Evolutionary conservation across 2,797 vertebrate genomes (phyloP), one percentile per base, ranked within the genome.

Genomic region (Botia kubotai): DNA sequence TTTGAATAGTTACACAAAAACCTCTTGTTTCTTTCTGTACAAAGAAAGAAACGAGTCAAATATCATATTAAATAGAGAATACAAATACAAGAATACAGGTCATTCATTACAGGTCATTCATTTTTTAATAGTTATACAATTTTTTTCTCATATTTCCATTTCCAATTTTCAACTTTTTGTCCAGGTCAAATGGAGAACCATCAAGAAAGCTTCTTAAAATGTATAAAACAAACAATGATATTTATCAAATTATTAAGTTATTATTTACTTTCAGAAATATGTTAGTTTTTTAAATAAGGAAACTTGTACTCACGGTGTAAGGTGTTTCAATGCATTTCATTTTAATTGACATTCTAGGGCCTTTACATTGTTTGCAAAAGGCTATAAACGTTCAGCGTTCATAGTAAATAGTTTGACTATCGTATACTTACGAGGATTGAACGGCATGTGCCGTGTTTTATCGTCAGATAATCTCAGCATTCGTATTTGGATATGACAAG

Each of bases 401-500:
- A 36, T 0, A 14, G 33, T 16, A 16, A 62, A 62, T 29, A 16
- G 23, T 6, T 62, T 16, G 7, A 29, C 14, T 2, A 62, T 57
- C n/a, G 6, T 57, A 23, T 5, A 60, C 13, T 63, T 6, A 16
- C 14, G 3, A 13, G 5, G 8, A 66, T 66, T n/a, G 12, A 16
- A 36, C 33, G 26, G 2, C 62, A 36, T 10, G 63, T 39, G 17
- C 33, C 7, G 8, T 11, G 36, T 66, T 66, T 14, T 17, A 63
- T 17, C 16, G 14, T 6, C 60, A 17, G 8, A 65, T n/a, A 65
- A 65, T 39, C 17, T 39, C 17, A n/a, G 6, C 10, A 39, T n/a
- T 39, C 33, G n/a, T 36, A 8, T 65, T 65, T n/a, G 16, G 46
- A 53, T 13, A 39, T 72, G n/a, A 53, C 77, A 72, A 58, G 48